These are phyloP conservation scores for Leptocoma aspasia DNA, from an alignment of 2,113 vertebrate genomes.

Conservation along the genomic window DNA sequence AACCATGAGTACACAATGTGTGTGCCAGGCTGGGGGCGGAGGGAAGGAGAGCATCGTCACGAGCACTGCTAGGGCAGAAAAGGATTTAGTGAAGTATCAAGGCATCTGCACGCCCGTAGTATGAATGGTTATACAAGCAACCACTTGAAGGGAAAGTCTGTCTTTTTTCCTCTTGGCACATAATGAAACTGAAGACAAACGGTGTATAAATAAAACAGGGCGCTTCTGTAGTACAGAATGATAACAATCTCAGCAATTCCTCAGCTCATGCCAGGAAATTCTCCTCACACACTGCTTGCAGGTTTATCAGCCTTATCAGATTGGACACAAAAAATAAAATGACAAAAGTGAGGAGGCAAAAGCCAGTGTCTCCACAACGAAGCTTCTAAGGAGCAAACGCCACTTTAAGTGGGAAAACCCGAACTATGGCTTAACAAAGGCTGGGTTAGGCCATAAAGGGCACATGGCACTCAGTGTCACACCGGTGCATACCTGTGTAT, in stretches of 20 bases:
- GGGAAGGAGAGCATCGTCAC: background rate
- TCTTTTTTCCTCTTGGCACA: slow-evolving; percentile 13
- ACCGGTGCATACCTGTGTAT: background rate
- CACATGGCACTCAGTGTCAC: fast-evolving
- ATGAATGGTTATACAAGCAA: background rate
- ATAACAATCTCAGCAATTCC: slow-evolving; percentile 37
- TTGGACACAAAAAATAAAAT: background rate
- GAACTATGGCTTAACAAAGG: background rate
- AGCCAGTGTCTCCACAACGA: fast-evolving
- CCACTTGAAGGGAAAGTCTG: background rate
- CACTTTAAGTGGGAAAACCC: background rate
- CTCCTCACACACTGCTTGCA: background rate
- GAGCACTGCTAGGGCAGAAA: background rate
- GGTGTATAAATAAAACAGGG: background rate
- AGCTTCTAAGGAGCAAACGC: background rate
- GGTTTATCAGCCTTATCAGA: slow-evolving; percentile 23
- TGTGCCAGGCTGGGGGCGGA: background rate
- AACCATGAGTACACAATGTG: fast-evolving
- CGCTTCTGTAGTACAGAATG: slow-evolving; percentile 8
- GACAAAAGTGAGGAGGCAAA: background rate
- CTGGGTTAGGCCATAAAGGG: background rate
- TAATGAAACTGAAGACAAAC: background rate
- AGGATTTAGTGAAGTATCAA: background rate
- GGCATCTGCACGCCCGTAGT: fast-evolving
- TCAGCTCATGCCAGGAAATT: background rate